phyloP scores from a whole-genome alignment of 2,797 vertebrate genomes.

The Xiphorhynchus erythropygius region DNA sequence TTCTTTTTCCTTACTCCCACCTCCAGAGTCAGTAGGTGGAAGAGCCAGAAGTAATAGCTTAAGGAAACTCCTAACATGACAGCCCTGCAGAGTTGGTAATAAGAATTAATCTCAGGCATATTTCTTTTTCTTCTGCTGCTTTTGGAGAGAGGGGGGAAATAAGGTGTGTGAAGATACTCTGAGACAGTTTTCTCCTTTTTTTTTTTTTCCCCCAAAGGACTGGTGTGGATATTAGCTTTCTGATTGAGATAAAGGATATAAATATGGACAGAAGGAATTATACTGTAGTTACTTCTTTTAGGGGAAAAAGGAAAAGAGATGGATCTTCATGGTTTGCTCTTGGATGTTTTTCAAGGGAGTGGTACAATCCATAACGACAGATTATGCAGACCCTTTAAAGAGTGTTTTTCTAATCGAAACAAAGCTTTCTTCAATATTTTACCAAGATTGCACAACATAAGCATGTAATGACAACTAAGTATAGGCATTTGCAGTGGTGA shows the following conservation, averaged over 20 bases:
- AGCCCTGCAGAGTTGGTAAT: not conserved
- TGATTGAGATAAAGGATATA: not conserved
- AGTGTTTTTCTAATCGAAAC: not conserved
- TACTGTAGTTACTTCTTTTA: not conserved
- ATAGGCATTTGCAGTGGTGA: not conserved
- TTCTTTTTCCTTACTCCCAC: not conserved
- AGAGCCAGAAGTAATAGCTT: not conserved
- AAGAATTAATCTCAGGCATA: slow-evolving; percentile 4
- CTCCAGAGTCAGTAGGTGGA: not conserved
- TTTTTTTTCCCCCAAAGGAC: not conserved
- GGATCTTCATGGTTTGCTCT: not conserved
- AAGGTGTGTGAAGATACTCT: not conserved
- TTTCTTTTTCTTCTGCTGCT: not conserved
- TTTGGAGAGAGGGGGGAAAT: not conserved
- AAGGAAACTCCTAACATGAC: not conserved
- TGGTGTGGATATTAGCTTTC: not conserved
- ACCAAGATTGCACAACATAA: not conserved
- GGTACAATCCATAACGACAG: not conserved
- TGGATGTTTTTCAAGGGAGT: not conserved
- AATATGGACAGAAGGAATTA: not conserved
- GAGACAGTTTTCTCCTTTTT: not conserved
- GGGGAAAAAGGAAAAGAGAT: not conserved
- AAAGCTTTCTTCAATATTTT: not conserved
- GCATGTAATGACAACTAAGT: not conserved
- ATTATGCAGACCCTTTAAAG: not conserved